Percentiles rank a stretch among this genome's conserved stretches.
phyloP scores from a whole-genome alignment of 1,140 invertebrate genomes.

The Drosophila willistoni region DNA sequence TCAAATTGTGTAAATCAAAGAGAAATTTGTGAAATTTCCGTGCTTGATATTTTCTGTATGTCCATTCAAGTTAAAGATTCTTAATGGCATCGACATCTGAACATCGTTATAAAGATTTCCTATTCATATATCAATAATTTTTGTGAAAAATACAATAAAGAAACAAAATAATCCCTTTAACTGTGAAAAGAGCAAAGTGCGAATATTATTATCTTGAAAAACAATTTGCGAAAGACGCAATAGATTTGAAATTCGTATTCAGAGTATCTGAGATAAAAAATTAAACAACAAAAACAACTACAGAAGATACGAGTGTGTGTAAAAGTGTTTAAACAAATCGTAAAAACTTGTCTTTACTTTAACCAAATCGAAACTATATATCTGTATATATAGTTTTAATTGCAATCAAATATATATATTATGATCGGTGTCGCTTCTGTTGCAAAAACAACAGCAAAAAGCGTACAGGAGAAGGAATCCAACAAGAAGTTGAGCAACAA shows the following conservation, averaged over 20 bases:
- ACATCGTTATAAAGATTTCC: conserved; percentile 71
- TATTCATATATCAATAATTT: conserved; percentile 75
- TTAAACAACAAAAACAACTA: not conserved
- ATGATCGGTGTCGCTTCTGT: conserved; percentile 59
- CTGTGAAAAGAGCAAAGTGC: conserved; percentile 43
- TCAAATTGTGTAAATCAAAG: conserved; percentile 54
- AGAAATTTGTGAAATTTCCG: conserved; percentile 63
- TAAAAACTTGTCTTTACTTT: conserved; percentile 7
- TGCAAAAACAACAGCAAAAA: conserved; percentile 37
- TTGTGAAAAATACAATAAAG: conserved; percentile 26
- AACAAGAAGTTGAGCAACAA: conserved; percentile 38
- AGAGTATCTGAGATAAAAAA: conserved; percentile 57
- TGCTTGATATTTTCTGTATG: conserved; percentile 16
- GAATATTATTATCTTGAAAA: conserved; percentile 27
- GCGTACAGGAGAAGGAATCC: conserved; percentile 20
- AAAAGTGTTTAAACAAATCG: conserved; percentile 1
- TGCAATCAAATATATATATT: conserved; percentile 47
- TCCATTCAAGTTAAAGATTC: conserved; percentile 29
- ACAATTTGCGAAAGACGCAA: conserved; percentile 64
- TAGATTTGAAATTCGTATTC: conserved; percentile 24
- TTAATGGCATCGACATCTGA: conserved; percentile 78
- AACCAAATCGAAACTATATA: conserved; percentile 13
- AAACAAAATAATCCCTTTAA: conserved; percentile 23
- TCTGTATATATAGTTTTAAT: conserved; percentile 27
- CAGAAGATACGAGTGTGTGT: conserved; percentile 30